Evolutionary conservation across 2,888 invertebrate species (phyloP).

Genomic region (Gymnosoma rotundatum): DNA sequence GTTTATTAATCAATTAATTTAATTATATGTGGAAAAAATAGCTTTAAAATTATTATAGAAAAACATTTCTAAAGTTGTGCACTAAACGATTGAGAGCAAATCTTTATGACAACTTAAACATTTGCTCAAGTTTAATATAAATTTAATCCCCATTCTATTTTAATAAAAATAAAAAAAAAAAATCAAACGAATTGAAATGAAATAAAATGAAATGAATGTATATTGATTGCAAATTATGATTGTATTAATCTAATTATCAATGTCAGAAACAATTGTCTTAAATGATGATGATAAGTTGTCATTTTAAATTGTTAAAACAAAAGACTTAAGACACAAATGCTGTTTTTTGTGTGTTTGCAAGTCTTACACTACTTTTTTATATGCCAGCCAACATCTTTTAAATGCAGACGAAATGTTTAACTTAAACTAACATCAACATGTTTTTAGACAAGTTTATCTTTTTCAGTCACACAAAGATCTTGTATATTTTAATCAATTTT

Average conservation of each 20-base stretch:
- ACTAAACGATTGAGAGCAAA: conserved; percentile 46
- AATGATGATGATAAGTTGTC: conserved; percentile 55
- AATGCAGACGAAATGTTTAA: conserved; percentile 29
- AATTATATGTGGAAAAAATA: conserved; percentile 8
- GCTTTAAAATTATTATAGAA: neutral
- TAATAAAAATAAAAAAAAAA: conserved; percentile 1
- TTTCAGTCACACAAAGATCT: conserved; percentile 29
- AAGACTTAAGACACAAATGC: conserved; percentile 59
- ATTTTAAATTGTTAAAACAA: conserved; percentile 62
- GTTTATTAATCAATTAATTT: conserved; percentile 19
- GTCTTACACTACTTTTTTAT: neutral
- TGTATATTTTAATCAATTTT: conserved; percentile 56
- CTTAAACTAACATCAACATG: conserved; percentile 41
- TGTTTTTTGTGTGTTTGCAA: neutral
- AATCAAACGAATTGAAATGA: conserved; percentile 38
- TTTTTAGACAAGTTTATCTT: conserved; percentile 54
- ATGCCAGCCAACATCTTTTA: neutral
- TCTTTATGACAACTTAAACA: conserved; percentile 38
- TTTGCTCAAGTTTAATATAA: conserved; percentile 5
- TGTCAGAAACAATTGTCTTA: conserved; percentile 53
- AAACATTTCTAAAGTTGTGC: conserved; percentile 1
- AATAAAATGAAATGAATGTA: conserved; percentile 50
- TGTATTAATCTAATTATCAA: conserved; percentile 60
- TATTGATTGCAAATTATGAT: conserved; percentile 56
- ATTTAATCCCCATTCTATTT: conserved; percentile 33